Evolutionary conservation across 2,888 invertebrate species (phyloP), one percentile per base, ranked within the genome.

Genomic region (Ornithoptera priamus): DNA sequence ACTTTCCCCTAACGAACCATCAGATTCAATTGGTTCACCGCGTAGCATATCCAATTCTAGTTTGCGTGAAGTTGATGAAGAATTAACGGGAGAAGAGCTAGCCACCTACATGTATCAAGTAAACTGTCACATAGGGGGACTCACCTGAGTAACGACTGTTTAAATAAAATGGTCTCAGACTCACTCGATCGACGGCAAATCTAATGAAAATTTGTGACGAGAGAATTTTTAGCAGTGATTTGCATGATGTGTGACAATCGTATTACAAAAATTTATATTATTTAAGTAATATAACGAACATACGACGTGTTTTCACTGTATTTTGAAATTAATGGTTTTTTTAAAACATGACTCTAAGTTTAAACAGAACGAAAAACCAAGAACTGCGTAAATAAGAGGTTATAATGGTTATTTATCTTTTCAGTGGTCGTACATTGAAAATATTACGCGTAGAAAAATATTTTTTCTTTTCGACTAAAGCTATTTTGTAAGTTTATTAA

Each of bases 31-130:
- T 74, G 93, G 89, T 63, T 93, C 93, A 30, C 90, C 92, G 61
- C 91, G 93, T 56, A 93, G 94, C 71, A 96, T 96, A 77, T 96
- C 96, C 82, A 96, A 96, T 87, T 95, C 95, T 70, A 96, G 96
- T 78, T 91, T 96, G n/a, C 94, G 95, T 67, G 95, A 96, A 81
- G 88, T 95, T 73, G 95, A 95, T 76, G 95, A 94, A 53, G 96
- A 96, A 75, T 93, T 95, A 75, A 94, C 94, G 15, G 94, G 95
- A 12, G 93, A 94, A 65, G 96, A 96, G 80, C 89, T 96, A 67
- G 95, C 95, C 20, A 93, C 93, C 24, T 95, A 94, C 83, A 94
- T 96, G 95, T 94, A 94, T 68, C 94, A 95, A 82, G 90, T 95
- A 64, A 95, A 96, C 77, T 85, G 87, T 76, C 84, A 87, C 63